Base-by-base conservation (phyloP, 2,797 vertebrate genomes). In the Scomberomorus guttatus region DNA sequence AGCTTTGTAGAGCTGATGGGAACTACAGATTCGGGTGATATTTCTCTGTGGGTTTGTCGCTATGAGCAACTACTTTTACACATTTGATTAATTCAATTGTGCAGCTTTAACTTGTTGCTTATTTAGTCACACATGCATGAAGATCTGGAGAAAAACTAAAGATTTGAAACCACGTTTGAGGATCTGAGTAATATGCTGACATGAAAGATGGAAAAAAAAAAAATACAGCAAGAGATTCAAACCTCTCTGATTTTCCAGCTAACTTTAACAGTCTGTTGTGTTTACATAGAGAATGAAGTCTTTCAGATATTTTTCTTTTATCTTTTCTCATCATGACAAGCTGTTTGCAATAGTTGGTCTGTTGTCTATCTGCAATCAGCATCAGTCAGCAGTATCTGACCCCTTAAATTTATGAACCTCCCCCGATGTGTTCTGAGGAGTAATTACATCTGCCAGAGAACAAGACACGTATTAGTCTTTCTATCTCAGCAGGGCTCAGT, bases 391-490 rank as follows among this genome's bases (percentile, higher is more conserved):
- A 20, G 42, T 3, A 63, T 67, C 81, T 80, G 81, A 87, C 70
- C 83, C 83, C 84, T 85, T 75, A 89, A 75, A 83, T 86, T 78
- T 84, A 83, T 82, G 63, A 81, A 80, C 70, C 85, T 85, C 78
- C 72, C 59, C 51, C 34, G 1, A 59, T 65, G 74, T 82, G 82
- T 79, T 87, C 81, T 24, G 34, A 81, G 77, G 61, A 61, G 75
- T 94, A 92, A 93, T 94, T 93, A 92, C 90, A 76, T 83, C 87
- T 81, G 84, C 86, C 70, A 63, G 57, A 71, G 81, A 84, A 69
- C 10, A 56, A 81, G 75, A 80, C 77, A 72, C 42, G 22, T 72
- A 83, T 75, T 71, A 72, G 80, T 87, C 74, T 70, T 60, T 75
- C 83, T 48, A 12, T 83, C 88, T 85, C 86, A 79, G 80, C 82